Evolutionary conservation across 2,113 vertebrate species (phyloP).

Genomic region (Lathamus discolor): DNA sequence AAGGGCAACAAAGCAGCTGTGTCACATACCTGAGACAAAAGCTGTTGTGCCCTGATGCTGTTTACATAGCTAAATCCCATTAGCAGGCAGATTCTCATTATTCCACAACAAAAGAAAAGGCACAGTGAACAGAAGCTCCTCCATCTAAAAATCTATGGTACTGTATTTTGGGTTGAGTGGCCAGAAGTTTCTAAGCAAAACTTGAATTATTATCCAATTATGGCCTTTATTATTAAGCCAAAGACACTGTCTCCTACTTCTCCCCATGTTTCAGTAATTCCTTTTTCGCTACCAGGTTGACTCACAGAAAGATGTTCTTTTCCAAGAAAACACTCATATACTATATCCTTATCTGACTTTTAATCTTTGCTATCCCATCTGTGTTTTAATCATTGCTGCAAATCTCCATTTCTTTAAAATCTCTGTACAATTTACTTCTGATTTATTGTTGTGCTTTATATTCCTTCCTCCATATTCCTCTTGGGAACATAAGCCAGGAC

Average conservation of each 20-base stretch:
- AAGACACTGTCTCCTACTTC: background rate
- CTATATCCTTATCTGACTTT: background rate
- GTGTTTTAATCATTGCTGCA: background rate
- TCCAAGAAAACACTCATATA: background rate
- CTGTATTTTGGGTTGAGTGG: background rate
- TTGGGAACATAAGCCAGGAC: background rate
- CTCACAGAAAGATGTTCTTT: background rate
- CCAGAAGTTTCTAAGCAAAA: background rate
- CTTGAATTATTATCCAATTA: background rate
- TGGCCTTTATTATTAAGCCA: background rate
- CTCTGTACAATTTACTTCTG: background rate
- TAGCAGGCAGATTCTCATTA: background rate
- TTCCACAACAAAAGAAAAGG: background rate
- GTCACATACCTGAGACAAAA: background rate
- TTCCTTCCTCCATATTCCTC: background rate
- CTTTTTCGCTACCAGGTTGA: background rate
- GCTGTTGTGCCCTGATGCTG: background rate
- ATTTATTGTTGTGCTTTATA: background rate
- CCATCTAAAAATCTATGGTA: background rate
- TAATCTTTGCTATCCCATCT: background rate
- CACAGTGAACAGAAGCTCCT: background rate
- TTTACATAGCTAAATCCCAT: rapidly evolving
- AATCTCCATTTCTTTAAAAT: background rate
- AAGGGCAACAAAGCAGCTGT: background rate
- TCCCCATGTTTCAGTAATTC: background rate